phyloP scores from a whole-genome alignment of 2,797 vertebrate species.

The Semaprochilodus insignis region DNA sequence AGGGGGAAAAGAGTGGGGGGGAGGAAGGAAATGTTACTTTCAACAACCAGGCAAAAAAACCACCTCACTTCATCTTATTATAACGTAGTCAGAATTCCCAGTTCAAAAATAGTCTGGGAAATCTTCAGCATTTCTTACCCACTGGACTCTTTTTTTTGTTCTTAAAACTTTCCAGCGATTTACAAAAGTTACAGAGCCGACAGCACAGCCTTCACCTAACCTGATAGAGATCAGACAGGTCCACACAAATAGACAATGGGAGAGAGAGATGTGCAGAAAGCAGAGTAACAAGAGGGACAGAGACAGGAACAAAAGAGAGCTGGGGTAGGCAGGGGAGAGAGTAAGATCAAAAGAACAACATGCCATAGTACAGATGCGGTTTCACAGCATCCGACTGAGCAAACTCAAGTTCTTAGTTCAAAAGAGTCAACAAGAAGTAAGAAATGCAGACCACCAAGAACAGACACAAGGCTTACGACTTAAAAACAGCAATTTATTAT shows the following conservation, averaged over 20 bases:
- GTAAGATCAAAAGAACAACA: constrained; percentile 17
- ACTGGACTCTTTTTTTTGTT: constrained; percentile 45
- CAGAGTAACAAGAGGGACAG: constrained; percentile 34
- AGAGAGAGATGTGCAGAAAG: constrained; percentile 68
- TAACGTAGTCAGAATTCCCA: constrained; percentile 49
- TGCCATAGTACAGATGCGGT: constrained; percentile 32
- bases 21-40: constrained; percentile 28
- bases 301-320: constrained; percentile 34
- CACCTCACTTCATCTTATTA: constrained; percentile 34
- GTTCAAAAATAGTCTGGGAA: constrained; percentile 57
- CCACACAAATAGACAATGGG: constrained; percentile 80
- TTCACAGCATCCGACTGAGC: constrained; percentile 14
- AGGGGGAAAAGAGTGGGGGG: neutral
- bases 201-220: constrained; percentile 80
- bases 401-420: neutral
- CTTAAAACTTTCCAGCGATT: constrained; percentile 58
- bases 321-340: constrained; percentile 26
- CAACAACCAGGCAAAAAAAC: constrained; percentile 11
- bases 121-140: constrained; percentile 57
- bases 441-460: constrained; percentile 43
- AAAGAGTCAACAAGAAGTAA: neutral
- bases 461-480: constrained; percentile 49
- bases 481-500: constrained; percentile 49
- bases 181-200: constrained; percentile 59
- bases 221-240: constrained; percentile 86